Evolutionary conservation across 2,113 vertebrate species (phyloP).

Genomic region (Catharus fuscescens): DNA sequence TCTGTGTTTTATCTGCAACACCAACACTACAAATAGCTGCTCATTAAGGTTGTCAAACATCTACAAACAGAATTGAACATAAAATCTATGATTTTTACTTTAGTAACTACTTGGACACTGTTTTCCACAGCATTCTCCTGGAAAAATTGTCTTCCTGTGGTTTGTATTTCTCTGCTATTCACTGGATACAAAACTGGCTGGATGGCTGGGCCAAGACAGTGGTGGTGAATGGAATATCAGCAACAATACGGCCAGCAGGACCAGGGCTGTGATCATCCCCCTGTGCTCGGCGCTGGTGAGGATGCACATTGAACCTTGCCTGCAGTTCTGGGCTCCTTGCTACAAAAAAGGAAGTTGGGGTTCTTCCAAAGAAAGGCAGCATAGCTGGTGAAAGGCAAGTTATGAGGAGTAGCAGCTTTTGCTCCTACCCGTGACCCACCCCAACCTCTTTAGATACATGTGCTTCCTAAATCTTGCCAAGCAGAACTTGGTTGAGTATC

Average conservation of each 20-base stretch:
- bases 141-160: background rate
- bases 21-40: background rate
- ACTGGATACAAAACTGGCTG: background rate
- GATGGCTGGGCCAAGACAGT: background rate
- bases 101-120: background rate
- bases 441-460: background rate
- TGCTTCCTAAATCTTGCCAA: background rate
- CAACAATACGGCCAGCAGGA: background rate
- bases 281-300: fast-evolving
- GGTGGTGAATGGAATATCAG: background rate
- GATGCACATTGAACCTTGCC: background rate
- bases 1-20: background rate
- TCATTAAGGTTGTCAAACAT: background rate
- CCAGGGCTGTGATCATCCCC: too few relatives aligned
- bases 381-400: background rate
- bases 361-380: background rate
- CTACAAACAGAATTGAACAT: background rate
- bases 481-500: background rate
- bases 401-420: background rate
- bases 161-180: background rate
- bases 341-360: background rate
- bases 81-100: background rate
- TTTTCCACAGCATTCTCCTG: background rate
- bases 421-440: background rate
- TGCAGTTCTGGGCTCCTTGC: background rate